These are phyloP conservation scores for Listrodromus nycthemerus DNA, from an alignment of 2,888 invertebrate species.

Conservation along the genomic window DNA sequence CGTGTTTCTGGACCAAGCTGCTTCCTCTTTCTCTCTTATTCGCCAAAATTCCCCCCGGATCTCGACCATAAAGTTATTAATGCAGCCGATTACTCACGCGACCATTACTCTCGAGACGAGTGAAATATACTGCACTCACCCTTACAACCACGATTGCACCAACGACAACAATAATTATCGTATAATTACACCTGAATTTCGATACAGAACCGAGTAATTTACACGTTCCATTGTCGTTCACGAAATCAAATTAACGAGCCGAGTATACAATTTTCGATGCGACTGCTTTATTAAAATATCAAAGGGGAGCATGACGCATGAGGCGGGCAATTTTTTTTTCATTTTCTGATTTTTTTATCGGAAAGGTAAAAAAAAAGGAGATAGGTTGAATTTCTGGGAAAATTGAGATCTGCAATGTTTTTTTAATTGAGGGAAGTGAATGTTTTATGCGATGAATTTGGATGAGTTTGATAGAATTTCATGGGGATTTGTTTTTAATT, in stretches of 20 bases:
- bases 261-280: not conserved
- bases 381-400: no score
- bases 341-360: no score
- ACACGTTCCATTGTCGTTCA: constrained; percentile 1
- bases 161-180: constrained; percentile 54
- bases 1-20: not conserved
- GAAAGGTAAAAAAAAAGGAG: no score
- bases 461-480: no score
- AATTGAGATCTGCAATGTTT: no score
- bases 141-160: constrained; percentile 13
- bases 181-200: constrained; percentile 22
- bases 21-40: not conserved
- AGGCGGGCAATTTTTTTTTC: no score
- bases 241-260: not conserved
- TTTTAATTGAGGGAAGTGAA: no score
- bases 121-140: constrained; percentile 58
- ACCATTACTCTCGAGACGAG: constrained; percentile 64
- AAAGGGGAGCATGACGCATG: not conserved
- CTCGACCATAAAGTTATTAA: constrained; percentile 59
- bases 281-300: not conserved
- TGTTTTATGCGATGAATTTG: no score
- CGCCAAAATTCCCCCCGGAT: constrained; percentile 1
- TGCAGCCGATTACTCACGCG: constrained; percentile 62
- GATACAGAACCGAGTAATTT: constrained; percentile 19
- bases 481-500: no score